Percentiles rank a stretch among this genome's conserved stretches.
phyloP scores from a whole-genome alignment of 1,140 invertebrate genomes.

The Panagrolaimus sp. region DNA sequence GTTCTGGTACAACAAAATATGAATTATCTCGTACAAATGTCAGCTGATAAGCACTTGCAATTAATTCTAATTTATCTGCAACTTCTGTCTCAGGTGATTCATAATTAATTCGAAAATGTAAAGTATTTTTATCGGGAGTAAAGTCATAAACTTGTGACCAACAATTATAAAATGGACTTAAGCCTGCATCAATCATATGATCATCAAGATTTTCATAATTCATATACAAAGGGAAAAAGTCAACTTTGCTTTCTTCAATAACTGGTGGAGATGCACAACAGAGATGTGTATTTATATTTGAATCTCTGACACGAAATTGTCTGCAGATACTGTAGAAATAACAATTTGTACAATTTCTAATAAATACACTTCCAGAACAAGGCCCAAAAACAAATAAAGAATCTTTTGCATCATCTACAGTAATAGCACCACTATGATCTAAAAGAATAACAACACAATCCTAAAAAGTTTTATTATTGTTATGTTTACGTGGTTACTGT shows the following conservation, averaged over 20 bases:
- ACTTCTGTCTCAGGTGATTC: background rate
- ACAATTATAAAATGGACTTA: slow-evolving; percentile 15
- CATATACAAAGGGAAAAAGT: slow-evolving; percentile 28
- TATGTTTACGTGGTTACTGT: background rate
- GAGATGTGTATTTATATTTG: slow-evolving; percentile 24
- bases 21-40: slow-evolving; percentile 8
- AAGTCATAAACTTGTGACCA: slow-evolving; percentile 9
- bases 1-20: background rate
- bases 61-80: background rate
- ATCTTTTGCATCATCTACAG: slow-evolving; percentile 38
- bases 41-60: background rate
- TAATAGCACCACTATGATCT: slow-evolving; percentile 32
- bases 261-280: slow-evolving; percentile 43
- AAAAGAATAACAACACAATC: slow-evolving; percentile 36
- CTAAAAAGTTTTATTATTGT: slow-evolving; percentile 23
- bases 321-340: slow-evolving; percentile 37
- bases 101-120: slow-evolving; percentile 6
- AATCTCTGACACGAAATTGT: slow-evolving; percentile 43
- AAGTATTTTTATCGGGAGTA: background rate
- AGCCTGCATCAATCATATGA: background rate
- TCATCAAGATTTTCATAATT: slow-evolving; percentile 31
- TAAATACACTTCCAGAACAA: slow-evolving; percentile 42
- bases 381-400: slow-evolving; percentile 44
- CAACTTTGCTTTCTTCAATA: slow-evolving; percentile 39
- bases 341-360: slow-evolving; percentile 37